These are phyloP conservation scores for Serrognathus titanus DNA, from an alignment of 2,888 invertebrate genomes.

Conservation along the genomic window DNA sequence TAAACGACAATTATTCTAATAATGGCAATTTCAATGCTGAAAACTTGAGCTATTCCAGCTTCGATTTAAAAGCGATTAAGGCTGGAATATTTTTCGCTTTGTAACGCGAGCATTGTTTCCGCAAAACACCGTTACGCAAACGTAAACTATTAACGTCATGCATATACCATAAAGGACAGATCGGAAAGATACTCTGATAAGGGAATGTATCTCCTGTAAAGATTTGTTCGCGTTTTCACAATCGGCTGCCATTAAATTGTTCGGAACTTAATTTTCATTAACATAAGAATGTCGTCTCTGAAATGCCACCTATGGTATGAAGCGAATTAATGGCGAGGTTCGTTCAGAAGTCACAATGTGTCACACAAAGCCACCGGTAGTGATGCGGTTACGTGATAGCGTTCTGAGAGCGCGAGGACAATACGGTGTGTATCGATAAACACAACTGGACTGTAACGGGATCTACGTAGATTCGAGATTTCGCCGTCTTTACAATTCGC, in stretches of 20 bases:
- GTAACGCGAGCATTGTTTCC: neutral
- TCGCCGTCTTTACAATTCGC: neutral
- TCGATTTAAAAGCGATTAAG: too few species aligned
- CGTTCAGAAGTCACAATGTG: conserved; percentile 15
- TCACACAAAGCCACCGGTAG: conserved; percentile 17
- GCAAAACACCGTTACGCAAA: neutral
- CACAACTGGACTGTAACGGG: conserved; percentile 1
- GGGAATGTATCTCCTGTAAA: neutral
- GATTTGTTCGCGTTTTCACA: conserved; percentile 16
- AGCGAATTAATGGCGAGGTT: conserved; percentile 16
- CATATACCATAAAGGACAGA: neutral
- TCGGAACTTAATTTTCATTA: conserved; percentile 23
- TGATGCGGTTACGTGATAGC: conserved; percentile 12
- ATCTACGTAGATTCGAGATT: neutral
- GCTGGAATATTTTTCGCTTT: neutral
- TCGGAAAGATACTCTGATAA: neutral
- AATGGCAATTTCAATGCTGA: too few species aligned
- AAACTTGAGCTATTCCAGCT: too few species aligned
- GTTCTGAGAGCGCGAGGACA: neutral
- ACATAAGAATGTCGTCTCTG: conserved; percentile 16
- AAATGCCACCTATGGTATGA: conserved; percentile 20
- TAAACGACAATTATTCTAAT: too few species aligned
- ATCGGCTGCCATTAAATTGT: conserved; percentile 8
- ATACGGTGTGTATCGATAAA: conserved; percentile 2
- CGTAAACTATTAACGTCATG: neutral